Evolutionary conservation across 2,888 invertebrate species (phyloP).

Genomic region (Macaria liturata): DNA sequence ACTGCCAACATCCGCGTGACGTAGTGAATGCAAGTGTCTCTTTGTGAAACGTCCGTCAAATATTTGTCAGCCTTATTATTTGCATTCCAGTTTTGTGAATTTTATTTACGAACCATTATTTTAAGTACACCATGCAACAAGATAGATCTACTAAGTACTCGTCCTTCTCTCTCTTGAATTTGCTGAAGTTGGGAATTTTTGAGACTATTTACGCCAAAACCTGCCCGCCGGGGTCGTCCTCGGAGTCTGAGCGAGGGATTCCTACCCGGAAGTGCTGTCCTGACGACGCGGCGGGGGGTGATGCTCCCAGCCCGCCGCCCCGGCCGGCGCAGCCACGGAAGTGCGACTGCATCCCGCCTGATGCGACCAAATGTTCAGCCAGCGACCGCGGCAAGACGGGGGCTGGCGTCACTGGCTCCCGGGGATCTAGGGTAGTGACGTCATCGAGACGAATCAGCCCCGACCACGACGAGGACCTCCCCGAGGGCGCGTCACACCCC

Average conservation of each 20-base stretch:
- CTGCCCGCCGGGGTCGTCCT: constrained; percentile 32
- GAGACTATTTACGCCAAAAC: constrained; percentile 64
- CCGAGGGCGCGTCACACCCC: constrained; percentile 60
- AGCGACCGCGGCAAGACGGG: constrained; percentile 73
- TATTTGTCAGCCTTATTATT: neutral
- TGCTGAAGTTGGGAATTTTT: constrained; percentile 58
- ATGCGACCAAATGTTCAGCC: constrained; percentile 44
- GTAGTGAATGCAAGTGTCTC: neutral
- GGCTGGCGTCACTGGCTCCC: constrained; percentile 72
- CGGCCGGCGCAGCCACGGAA: constrained; percentile 27
- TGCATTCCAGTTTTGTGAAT: constrained; percentile 10
- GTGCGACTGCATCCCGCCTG: constrained; percentile 43
- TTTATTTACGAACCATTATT: constrained; percentile 1
- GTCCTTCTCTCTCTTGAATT: constrained; percentile 53
- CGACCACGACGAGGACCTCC: constrained; percentile 51
- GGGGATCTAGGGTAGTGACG: constrained; percentile 43
- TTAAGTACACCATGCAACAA: constrained; percentile 21
- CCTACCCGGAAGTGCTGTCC: constrained; percentile 22
- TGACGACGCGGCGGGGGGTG: constrained; percentile 28
- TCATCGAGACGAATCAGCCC: constrained; percentile 17
- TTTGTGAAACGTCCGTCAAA: neutral
- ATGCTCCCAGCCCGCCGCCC: constrained; percentile 26
- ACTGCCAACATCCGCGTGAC: neutral
- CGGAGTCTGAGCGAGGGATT: constrained; percentile 36
- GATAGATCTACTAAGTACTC: constrained; percentile 35